Percentiles rank a stretch among this genome's conserved stretches.
Conservation (phyloP, 2,888 invertebrate species). For the Callyntrura sp. region DNA sequence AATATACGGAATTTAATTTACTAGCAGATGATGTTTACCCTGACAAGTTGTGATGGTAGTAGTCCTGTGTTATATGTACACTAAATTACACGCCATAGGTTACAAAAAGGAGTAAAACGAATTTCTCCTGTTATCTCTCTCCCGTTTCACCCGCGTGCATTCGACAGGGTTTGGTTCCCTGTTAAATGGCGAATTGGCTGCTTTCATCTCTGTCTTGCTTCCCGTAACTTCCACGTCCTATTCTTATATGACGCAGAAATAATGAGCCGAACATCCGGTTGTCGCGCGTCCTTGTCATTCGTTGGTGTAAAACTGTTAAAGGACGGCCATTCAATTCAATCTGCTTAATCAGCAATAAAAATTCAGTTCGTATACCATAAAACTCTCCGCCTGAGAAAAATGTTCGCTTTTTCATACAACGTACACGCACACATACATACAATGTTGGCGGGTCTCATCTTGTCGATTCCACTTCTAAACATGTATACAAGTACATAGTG, state of each 20-base stretch:
- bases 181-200: not conserved
- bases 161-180: not conserved
- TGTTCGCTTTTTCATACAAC: no score
- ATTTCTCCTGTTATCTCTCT: not conserved
- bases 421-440: no score
- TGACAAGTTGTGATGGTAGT: not conserved
- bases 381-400: not conserved
- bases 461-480: no score
- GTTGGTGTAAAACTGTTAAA: slow-evolving; percentile 49
- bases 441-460: not conserved
- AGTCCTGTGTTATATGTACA: not conserved
- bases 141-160: not conserved
- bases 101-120: not conserved
- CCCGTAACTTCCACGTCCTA: not conserved
- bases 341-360: slow-evolving; percentile 74
- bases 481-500: no score
- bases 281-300: slow-evolving; percentile 61
- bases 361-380: slow-evolving; percentile 53
- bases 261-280: slow-evolving; percentile 71
- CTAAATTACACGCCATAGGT: not conserved
- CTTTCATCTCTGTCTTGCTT: not conserved
- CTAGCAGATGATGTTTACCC: no score
- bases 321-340: slow-evolving; percentile 53
- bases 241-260: slow-evolving; percentile 26
- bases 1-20: not conserved